phyloP scores from a whole-genome alignment of 2,113 vertebrate species.

The Sylvietta virens region DNA sequence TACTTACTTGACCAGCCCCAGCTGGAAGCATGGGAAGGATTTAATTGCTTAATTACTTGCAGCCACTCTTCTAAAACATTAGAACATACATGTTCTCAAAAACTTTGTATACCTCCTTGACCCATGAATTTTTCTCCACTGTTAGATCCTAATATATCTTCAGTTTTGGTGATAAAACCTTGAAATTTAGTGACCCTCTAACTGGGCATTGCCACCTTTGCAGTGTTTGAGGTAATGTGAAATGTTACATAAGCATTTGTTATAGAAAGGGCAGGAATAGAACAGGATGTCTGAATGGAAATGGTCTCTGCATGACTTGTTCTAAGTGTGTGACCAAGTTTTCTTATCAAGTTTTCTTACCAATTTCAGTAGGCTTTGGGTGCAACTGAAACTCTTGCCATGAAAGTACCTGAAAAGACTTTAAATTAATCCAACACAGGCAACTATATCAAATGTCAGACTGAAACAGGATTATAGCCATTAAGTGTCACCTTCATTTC shows the following conservation, averaged over 20 bases:
- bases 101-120: background rate
- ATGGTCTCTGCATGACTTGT: background rate
- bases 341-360: background rate
- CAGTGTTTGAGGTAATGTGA: background rate
- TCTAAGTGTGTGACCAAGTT: rapidly evolving
- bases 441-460: background rate
- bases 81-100: background rate
- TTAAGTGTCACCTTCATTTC: background rate
- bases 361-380: background rate
- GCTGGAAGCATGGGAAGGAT: background rate
- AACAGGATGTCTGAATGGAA: background rate
- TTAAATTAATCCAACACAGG: background rate
- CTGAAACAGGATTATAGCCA: background rate
- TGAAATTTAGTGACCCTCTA: background rate
- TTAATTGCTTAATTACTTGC: background rate
- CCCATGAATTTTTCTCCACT: background rate
- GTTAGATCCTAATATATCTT: background rate
- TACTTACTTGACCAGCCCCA: background rate
- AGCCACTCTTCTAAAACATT: background rate
- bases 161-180: background rate
- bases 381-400: background rate
- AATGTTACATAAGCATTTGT: background rate
- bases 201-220: background rate
- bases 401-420: background rate
- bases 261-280: background rate